Evolutionary conservation across 2,888 invertebrate genomes (phyloP), one percentile per base, ranked within the genome.

Genomic region (Embidobia sp.): DNA sequence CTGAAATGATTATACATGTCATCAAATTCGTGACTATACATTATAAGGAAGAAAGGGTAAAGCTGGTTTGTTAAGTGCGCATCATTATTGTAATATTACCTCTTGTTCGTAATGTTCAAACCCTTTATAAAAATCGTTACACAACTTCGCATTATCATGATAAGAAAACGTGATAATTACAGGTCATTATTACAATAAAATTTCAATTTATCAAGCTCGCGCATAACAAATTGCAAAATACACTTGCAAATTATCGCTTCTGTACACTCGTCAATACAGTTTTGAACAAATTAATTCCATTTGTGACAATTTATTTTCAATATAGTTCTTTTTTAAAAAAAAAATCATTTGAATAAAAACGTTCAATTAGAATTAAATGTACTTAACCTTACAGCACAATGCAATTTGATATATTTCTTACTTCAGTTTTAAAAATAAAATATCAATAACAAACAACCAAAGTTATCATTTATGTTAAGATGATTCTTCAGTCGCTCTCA

Each of bases 131-230:
- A 63, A 72, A 16, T 61, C 7, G 70, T 63, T 72, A 72, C 48
- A 37, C 27, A 55, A 55, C 57, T 42, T 42, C 57, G 44, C 51
- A 64, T 51, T 73, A 64, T 44, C n/a, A 5, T 59, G 51, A 37
- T 66, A 33, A n/a, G 35, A 53, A 66, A 74, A 63, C 19, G n/a
- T 66, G 74, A 74, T 66, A 74, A 74, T 66, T 66, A 66, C 51
- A 61, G 44, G 46, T 66, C 31, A 13, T 66, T 18, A 74, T 74
- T 66, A 66, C 59, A 74, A 59, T 73, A 57, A 59, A 53, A 53
- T 63, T 13, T 72, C 27, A 53, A 61, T 35, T 37, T 53, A 37
- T 27, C 37, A 55, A 53, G 29, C 31, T n/a, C n/a, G 48, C 48
- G 35, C 33, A 46, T 40, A 64, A 73, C 64, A 64, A 31, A 57